Conservation (phyloP, 2,113 vertebrate genomes). For the Hypanus sabinus region DNA sequence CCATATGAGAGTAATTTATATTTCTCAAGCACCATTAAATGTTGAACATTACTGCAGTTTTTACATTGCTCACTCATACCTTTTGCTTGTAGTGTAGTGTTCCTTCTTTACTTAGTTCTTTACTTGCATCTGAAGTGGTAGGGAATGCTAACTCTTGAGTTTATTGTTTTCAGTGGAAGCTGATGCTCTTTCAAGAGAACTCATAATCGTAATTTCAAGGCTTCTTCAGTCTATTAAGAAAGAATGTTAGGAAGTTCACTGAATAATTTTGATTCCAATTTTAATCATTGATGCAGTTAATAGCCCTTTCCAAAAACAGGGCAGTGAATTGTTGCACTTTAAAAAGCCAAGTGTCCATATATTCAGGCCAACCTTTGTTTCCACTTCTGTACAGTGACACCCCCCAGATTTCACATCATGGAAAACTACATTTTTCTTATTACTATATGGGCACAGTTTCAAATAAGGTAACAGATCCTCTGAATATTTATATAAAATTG, state of each 20-base stretch:
- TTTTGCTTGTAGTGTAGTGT: neutral
- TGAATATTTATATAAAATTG: neutral
- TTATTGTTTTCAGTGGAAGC: neutral
- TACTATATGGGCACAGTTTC: neutral
- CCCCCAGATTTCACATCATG: too few relatives aligned
- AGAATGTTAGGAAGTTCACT: neutral
- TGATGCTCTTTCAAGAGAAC: neutral
- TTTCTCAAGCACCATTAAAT: neutral
- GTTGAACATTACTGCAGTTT: neutral
- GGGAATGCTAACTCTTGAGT: too few relatives aligned
- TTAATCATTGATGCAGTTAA: neutral
- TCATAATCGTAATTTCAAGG: neutral
- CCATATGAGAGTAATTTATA: neutral
- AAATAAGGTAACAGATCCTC: neutral
- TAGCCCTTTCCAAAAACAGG: too few relatives aligned
- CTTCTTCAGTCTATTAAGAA: neutral
- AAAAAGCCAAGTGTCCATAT: neutral
- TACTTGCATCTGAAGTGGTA: neutral
- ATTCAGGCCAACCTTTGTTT: neutral
- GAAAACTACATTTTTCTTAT: neutral
- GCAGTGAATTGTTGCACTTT: neutral
- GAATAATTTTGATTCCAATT: neutral
- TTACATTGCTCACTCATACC: neutral
- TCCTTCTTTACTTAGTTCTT: neutral
- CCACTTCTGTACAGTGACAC: neutral